phyloP scores from a whole-genome alignment of 2,888 invertebrate genomes.

The Limnephilus rhombicus region DNA sequence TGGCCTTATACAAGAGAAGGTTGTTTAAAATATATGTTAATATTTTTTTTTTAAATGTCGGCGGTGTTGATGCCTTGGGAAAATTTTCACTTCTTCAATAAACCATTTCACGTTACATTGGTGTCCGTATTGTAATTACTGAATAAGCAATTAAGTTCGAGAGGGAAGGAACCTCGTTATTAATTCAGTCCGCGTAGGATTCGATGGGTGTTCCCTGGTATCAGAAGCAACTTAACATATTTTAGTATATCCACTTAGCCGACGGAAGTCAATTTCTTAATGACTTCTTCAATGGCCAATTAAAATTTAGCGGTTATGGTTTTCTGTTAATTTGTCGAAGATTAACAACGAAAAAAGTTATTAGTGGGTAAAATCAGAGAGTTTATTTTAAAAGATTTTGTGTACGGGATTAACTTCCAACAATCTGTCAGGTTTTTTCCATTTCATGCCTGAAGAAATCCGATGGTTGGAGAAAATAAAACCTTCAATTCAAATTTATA shows the following conservation, averaged over 20 bases:
- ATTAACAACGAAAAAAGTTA: neutral
- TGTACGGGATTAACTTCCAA: neutral
- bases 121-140: constrained; percentile 46
- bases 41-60: neutral
- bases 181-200: constrained; percentile 50
- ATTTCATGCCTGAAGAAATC: neutral
- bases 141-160: constrained; percentile 54
- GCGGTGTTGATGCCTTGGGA: constrained; percentile 16
- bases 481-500: neutral
- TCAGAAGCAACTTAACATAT: constrained; percentile 52
- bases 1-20: neutral
- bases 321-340: constrained; percentile 21
- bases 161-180: constrained; percentile 33
- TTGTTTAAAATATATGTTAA: neutral
- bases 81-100: constrained; percentile 17
- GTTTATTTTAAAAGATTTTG: no score
- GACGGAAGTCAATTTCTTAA: constrained; percentile 39
- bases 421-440: neutral
- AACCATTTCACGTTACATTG: constrained; percentile 37
- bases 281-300: constrained; percentile 42
- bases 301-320: constrained; percentile 8
- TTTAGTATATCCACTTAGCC: constrained; percentile 52
- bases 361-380: neutral
- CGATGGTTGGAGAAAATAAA: neutral
- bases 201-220: constrained; percentile 57